Percentiles rank a stretch among this genome's conserved stretches.
phyloP scores from a whole-genome alignment of 1,140 invertebrate genomes.

The Stegodyphus mimosarum region DNA sequence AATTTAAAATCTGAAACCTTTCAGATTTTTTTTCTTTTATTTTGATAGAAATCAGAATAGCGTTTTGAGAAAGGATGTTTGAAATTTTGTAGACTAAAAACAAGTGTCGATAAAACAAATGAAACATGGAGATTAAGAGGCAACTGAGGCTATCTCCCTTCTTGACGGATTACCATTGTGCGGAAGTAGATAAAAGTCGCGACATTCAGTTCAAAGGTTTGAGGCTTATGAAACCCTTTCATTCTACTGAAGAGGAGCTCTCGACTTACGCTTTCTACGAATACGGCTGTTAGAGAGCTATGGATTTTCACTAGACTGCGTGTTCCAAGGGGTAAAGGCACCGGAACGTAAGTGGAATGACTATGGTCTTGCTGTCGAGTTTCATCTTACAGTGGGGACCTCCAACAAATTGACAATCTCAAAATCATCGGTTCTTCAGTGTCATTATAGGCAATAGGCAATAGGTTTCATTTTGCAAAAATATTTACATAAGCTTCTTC shows the following conservation, averaged over 20 bases:
- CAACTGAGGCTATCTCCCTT: not conserved
- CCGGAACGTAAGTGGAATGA: slow-evolving; percentile 13
- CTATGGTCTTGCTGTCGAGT: slow-evolving; percentile 2
- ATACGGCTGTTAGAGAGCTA: slow-evolving; percentile 1
- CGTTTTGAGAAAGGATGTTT: too few species aligned
- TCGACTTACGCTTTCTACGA: slow-evolving; percentile 34
- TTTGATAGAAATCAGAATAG: too few species aligned
- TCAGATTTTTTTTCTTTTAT: too few species aligned
- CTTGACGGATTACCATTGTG: slow-evolving; percentile 2
- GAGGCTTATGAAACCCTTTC: slow-evolving; percentile 28
- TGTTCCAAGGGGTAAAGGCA: not conserved
- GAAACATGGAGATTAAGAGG: too few species aligned
- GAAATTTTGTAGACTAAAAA: too few species aligned
- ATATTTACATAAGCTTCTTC: too few species aligned
- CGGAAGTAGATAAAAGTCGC: slow-evolving; percentile 1
- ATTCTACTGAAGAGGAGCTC: slow-evolving; percentile 32
- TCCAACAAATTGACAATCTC: too few species aligned
- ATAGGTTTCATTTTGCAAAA: too few species aligned
- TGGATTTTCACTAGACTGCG: not conserved
- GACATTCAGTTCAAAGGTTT: slow-evolving; percentile 32
- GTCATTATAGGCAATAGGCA: too few species aligned
- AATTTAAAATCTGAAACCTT: too few species aligned
- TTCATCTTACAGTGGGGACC: not conserved
- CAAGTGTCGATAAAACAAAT: too few species aligned
- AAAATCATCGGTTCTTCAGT: too few species aligned